Evolutionary conservation across 2,888 invertebrate genomes (phyloP).

Genomic region (Parthenolecanium corni): DNA sequence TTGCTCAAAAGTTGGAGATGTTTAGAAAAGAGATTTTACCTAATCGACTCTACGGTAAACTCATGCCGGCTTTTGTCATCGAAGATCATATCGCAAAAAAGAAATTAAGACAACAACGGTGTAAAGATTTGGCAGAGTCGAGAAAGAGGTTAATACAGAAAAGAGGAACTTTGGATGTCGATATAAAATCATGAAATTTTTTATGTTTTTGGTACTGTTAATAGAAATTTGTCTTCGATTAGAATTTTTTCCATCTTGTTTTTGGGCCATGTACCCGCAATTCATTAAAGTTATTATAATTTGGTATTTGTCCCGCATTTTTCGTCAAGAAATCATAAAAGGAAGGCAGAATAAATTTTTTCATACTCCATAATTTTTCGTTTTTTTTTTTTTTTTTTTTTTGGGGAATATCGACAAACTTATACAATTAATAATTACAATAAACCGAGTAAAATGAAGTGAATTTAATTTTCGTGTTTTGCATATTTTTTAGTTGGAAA

Average conservation of each 20-base stretch:
- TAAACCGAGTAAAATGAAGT: too few species aligned
- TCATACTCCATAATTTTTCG: too few species aligned
- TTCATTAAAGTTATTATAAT: neutral
- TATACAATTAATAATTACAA: too few species aligned
- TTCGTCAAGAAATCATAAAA: too few species aligned
- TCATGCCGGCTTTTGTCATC: conserved; percentile 15
- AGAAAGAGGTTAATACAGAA: conserved; percentile 6
- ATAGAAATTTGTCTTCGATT: neutral
- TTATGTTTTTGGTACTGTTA: neutral
- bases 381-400: neutral
- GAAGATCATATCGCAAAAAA: conserved; percentile 11
- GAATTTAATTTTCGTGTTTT: too few species aligned
- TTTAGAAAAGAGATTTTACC: conserved; percentile 3
- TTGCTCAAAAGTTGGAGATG: conserved; percentile 11
- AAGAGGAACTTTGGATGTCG: conserved; percentile 3
- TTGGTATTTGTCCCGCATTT: neutral
- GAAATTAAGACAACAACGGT: neutral
- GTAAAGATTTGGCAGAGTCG: neutral
- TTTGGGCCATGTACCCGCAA: neutral
- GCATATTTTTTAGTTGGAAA: too few species aligned
- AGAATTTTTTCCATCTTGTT: neutral
- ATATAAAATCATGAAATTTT: neutral
- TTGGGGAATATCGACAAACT: too few species aligned
- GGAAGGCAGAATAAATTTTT: too few species aligned
- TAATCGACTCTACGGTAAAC: neutral